Conservation (phyloP, 2,113 vertebrate species). For the Cyanocitta stelleri region DNA sequence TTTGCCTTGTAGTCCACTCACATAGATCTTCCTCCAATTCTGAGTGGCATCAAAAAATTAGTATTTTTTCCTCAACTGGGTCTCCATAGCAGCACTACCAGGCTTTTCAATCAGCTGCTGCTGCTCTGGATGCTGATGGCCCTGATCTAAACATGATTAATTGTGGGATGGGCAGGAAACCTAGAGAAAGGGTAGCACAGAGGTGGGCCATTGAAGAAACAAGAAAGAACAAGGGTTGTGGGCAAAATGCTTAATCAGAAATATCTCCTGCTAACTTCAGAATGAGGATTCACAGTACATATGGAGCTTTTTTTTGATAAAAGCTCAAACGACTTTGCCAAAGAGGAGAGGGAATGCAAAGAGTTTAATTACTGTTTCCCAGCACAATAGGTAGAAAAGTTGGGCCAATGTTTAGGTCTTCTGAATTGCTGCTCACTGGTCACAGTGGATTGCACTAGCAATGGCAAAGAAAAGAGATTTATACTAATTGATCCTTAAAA, state of each 20-base stretch:
- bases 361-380: neutral
- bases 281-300: neutral
- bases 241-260: neutral
- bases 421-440: neutral
- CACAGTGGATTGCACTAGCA: neutral
- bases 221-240: neutral
- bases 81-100: neutral
- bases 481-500: neutral
- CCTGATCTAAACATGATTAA: neutral
- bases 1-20: neutral
- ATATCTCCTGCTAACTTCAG: neutral
- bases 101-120: neutral
- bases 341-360: neutral
- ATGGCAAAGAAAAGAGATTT: neutral
- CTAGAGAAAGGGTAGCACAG: neutral
- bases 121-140: neutral
- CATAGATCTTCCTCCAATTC: neutral
- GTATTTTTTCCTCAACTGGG: accelerated
- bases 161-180: neutral
- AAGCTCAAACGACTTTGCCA: neutral
- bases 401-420: neutral
- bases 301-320: neutral
- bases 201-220: neutral
- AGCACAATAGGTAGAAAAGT: neutral
- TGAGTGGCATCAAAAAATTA: neutral